Evolutionary conservation across 1,140 invertebrate species (phyloP).

Genomic region (Ceratitis capitata): DNA sequence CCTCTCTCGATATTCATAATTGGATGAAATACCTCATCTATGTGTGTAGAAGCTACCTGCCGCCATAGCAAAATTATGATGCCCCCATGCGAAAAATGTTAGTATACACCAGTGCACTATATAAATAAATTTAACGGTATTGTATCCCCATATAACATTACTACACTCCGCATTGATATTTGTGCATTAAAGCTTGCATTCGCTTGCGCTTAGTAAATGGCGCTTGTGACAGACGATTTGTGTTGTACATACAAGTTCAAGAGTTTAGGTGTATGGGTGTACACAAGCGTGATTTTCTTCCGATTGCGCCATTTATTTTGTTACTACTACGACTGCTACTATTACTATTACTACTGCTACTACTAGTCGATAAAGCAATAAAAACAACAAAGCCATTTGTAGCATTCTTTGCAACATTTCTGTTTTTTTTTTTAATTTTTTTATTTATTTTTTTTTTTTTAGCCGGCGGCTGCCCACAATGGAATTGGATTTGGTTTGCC

Average conservation of each 20-base stretch:
- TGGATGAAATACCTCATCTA: too few species aligned
- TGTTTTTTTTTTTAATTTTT: too few species aligned
- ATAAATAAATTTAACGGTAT: too few species aligned
- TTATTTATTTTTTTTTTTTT: too few species aligned
- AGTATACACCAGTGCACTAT: too few species aligned
- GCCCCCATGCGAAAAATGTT: too few species aligned
- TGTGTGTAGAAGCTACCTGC: too few species aligned
- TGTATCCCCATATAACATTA: neutral
- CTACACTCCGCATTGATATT: neutral
- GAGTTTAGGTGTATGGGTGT: neutral
- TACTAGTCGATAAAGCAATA: neutral
- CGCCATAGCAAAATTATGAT: too few species aligned
- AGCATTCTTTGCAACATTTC: too few species aligned
- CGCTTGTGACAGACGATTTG: constrained; percentile 27
- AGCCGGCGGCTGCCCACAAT: constrained; percentile 13
- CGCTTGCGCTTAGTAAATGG: constrained; percentile 3
- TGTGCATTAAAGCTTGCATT: neutral
- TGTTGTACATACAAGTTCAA: neutral
- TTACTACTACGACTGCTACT: too few species aligned
- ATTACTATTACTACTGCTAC: too few species aligned
- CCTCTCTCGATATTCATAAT: too few species aligned
- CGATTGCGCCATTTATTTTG: constrained; percentile 14
- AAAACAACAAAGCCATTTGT: neutral
- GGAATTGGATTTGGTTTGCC: constrained; percentile 27
- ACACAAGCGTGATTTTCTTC: constrained; percentile 19